phyloP scores from a whole-genome alignment of 2,113 vertebrate genomes.

The Atherinomorus stipes region DNA sequence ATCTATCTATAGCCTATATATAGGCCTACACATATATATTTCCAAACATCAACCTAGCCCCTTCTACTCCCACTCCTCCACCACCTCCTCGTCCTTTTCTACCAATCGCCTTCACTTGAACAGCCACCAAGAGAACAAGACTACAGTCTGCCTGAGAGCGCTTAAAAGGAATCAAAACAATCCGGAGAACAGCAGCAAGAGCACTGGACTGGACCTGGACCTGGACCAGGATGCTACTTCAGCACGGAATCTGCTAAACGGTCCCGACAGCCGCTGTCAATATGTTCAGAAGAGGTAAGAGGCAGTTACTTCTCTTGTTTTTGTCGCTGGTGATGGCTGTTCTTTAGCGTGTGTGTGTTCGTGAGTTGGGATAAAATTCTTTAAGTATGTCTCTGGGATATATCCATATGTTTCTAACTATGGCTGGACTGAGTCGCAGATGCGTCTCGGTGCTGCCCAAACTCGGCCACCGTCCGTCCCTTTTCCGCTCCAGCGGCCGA shows the following conservation, averaged over 20 bases:
- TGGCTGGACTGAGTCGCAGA: background rate
- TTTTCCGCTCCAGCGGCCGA: constrained; percentile 1
- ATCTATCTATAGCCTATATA: background rate
- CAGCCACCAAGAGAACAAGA: constrained; percentile 47
- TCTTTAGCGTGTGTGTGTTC: background rate
- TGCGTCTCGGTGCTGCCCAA: background rate
- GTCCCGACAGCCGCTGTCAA: constrained; percentile 71
- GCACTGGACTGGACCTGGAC: constrained; percentile 20
- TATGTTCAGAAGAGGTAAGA: constrained; percentile 81
- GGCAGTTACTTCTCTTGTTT: constrained; percentile 14
- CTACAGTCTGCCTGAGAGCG: constrained; percentile 24
- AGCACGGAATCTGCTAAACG: constrained; percentile 65
- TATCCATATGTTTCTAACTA: background rate
- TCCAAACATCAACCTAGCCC: constrained; percentile 3
- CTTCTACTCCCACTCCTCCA: background rate
- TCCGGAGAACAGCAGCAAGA: constrained; percentile 11
- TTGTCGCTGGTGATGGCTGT: background rate
- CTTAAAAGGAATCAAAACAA: constrained; percentile 48
- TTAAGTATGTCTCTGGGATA: background rate
- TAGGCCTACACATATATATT: background rate
- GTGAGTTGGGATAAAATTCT: background rate
- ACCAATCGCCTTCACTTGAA: constrained; percentile 35
- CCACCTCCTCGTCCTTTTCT: background rate
- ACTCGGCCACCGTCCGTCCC: constrained; percentile 4
- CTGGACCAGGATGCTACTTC: constrained; percentile 70